Evolutionary conservation across 2,113 vertebrate species (phyloP).

Genomic region (Ploceus nigricollis): DNA sequence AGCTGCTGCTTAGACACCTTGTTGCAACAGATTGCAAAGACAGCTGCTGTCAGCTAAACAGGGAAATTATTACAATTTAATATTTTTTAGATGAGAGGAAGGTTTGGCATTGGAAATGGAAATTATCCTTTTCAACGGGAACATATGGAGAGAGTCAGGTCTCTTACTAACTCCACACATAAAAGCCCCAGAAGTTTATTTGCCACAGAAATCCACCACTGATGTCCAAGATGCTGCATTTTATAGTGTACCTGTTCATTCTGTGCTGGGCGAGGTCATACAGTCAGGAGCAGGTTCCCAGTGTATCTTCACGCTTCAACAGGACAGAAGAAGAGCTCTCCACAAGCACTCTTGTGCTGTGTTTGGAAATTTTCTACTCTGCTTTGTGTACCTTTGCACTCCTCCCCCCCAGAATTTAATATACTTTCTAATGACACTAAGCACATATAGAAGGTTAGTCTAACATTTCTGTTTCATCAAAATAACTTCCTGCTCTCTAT

Average conservation of each 20-base stretch:
- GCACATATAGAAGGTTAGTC: not conserved
- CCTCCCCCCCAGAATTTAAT: not conserved
- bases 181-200: not conserved
- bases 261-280: not conserved
- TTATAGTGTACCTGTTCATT: not conserved
- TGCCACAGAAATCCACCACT: not conserved
- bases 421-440: not conserved
- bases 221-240: not conserved
- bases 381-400: not conserved
- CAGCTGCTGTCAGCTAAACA: not conserved
- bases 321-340: not conserved
- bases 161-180: not conserved
- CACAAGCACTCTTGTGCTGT: not conserved
- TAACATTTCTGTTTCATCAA: not conserved
- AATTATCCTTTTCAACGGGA: not conserved
- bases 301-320: not conserved
- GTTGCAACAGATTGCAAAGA: not conserved
- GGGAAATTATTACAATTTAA: not conserved
- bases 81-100: not conserved
- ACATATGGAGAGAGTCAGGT: not conserved
- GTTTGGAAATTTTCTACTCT: not conserved
- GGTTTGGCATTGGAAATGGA: not conserved
- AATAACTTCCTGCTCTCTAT: not conserved
- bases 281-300: rapidly evolving
- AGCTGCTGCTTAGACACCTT: not conserved